Conservation (phyloP, 2,797 vertebrate species). For the Paguma larvata region DNA sequence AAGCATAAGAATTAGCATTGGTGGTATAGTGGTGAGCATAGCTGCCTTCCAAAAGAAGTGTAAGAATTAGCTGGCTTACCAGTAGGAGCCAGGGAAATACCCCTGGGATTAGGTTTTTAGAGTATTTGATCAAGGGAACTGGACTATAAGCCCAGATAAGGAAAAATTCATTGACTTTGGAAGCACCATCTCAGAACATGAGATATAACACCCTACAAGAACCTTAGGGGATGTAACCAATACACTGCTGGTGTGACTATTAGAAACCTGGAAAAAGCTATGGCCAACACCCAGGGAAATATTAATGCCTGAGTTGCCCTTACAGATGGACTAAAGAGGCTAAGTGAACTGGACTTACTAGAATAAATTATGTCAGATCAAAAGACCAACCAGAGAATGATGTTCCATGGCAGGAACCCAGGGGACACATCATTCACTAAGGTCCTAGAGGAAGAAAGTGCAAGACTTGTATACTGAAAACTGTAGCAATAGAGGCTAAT, state of each 20-base stretch:
- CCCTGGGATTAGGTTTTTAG: not conserved
- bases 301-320: not conserved
- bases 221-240: not conserved
- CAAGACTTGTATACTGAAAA: not conserved
- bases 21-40: no score
- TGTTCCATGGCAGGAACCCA: not conserved
- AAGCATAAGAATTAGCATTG: no score
- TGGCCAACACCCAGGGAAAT: not conserved
- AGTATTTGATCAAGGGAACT: not conserved
- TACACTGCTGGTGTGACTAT: not conserved
- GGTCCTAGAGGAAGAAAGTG: not conserved
- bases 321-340: not conserved
- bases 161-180: slow-evolving; percentile 18
- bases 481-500: not conserved
- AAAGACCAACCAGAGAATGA: not conserved
- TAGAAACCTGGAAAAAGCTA: not conserved
- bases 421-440: not conserved
- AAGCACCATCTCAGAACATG: not conserved
- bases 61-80: not conserved
- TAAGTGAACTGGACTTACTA: not conserved
- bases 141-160: not conserved
- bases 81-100: not conserved
- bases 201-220: not conserved
- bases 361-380: not conserved
- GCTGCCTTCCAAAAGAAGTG: not conserved